phyloP scores from a whole-genome alignment of 1,140 invertebrate species.

The Drosophila navojoa region DNA sequence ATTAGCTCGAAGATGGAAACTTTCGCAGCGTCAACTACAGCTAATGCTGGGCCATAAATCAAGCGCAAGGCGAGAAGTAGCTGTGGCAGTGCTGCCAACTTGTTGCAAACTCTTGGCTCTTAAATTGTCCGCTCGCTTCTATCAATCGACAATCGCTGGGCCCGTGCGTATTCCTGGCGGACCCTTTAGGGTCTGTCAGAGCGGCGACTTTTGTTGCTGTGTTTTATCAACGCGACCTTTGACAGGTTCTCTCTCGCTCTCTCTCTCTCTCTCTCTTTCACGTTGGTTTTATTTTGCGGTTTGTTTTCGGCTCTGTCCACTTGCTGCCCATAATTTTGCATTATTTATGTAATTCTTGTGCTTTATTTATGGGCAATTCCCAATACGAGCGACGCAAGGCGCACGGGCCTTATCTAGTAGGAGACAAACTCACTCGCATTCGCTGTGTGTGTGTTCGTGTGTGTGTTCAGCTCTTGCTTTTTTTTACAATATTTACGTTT shows the following conservation, averaged over 20 bases:
- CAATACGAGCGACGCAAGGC: conserved; percentile 24
- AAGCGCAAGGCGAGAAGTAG: neutral
- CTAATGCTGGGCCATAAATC: too few relatives aligned
- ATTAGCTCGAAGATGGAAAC: neutral
- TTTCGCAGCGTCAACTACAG: too few relatives aligned
- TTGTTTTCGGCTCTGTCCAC: conserved; percentile 36
- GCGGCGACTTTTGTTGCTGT: neutral
- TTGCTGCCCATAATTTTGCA: conserved; percentile 64
- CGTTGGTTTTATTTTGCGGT: too few relatives aligned
- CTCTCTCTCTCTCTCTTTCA: too few relatives aligned
- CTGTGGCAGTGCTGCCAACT: conserved; percentile 5
- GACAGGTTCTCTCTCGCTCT: conserved; percentile 3
- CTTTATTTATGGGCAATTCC: conserved; percentile 63
- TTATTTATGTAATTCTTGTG: conserved; percentile 72
- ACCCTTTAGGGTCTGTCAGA: neutral
- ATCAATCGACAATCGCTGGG: neutral
- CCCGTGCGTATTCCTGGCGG: neutral
- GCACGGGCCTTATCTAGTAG: conserved; percentile 39
- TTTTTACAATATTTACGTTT: conserved; percentile 39
- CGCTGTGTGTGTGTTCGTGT: neutral
- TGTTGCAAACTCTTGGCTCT: neutral
- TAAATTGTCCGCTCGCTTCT: neutral
- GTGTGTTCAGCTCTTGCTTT: conserved; percentile 23
- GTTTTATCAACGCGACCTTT: conserved; percentile 19
- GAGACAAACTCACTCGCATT: neutral